Conservation (phyloP, 2,888 invertebrate species). For the Caenorhabditis wallacei region DNA sequence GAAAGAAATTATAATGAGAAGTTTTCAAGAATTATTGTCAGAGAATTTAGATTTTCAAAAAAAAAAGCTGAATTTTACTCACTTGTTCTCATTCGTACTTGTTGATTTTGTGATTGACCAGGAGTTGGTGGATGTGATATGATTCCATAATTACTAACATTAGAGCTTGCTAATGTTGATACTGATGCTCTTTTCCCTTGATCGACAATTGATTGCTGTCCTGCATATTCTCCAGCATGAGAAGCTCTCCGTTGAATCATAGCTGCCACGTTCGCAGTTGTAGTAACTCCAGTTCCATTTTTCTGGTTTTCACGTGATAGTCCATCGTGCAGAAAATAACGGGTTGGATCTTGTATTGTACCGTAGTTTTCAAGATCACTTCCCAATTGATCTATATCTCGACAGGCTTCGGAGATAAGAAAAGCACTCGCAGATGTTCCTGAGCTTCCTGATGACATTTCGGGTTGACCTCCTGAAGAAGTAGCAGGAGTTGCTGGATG, state of each 20-base stretch:
- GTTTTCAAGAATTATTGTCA: no score
- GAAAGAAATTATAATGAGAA: no score
- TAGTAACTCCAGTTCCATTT: neutral
- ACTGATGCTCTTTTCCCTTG: constrained; percentile 47
- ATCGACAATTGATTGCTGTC: constrained; percentile 16
- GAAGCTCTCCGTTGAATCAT: constrained; percentile 56
- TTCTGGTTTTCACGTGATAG: constrained; percentile 3
- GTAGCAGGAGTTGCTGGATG: constrained; percentile 55
- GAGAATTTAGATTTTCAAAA: no score
- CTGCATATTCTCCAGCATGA: constrained; percentile 43
- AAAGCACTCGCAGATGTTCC: constrained; percentile 53
- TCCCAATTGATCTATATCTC: constrained; percentile 75
- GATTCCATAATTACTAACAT: constrained; percentile 16
- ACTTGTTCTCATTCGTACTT: constrained; percentile 70
- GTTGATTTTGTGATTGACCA: constrained; percentile 7
- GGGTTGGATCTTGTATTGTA: constrained; percentile 35
- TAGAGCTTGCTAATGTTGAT: constrained; percentile 31
- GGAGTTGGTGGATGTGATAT: constrained; percentile 31
- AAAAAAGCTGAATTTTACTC: no score
- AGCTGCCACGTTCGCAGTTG: neutral
- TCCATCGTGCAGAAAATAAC: constrained; percentile 47
- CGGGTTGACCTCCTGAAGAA: constrained; percentile 24
- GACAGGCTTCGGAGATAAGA: constrained; percentile 57
- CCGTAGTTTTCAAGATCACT: constrained; percentile 76
- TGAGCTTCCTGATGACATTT: constrained; percentile 45